phyloP scores from a whole-genome alignment of 2,888 invertebrate species.

The Drosophila koepferae region DNA sequence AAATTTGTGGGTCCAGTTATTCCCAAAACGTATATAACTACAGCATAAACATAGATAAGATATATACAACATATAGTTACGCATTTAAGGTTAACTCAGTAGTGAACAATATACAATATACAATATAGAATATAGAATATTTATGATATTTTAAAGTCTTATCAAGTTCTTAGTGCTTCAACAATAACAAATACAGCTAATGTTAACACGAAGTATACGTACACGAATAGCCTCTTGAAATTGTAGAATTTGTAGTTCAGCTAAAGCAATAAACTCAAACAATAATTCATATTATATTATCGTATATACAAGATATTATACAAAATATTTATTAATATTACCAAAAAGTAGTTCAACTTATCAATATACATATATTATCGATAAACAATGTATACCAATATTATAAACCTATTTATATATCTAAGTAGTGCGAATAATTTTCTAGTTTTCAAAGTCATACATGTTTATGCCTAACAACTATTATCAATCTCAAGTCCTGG shows the following conservation, averaged over 20 bases:
- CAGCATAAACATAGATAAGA: slow-evolving; percentile 19
- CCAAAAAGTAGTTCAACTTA: background rate
- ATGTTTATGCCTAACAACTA: slow-evolving; percentile 64
- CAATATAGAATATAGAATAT: slow-evolving; percentile 16
- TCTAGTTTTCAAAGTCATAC: slow-evolving; percentile 47
- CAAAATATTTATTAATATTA: background rate
- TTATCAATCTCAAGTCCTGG: slow-evolving; percentile 57
- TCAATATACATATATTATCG: background rate
- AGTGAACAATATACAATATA: slow-evolving; percentile 30
- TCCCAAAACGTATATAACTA: slow-evolving; percentile 38
- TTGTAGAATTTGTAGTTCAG: slow-evolving; percentile 62
- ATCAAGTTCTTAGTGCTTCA: slow-evolving; percentile 30
- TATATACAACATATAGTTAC: slow-evolving; percentile 14
- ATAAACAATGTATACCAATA: slow-evolving; percentile 38
- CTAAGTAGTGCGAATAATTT: slow-evolving; percentile 39
- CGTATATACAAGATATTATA: slow-evolving; percentile 1
- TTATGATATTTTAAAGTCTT: slow-evolving; percentile 43
- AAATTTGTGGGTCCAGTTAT: slow-evolving; percentile 58
- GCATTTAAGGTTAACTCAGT: slow-evolving; percentile 33
- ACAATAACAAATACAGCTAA: slow-evolving; percentile 39
- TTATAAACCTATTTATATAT: background rate
- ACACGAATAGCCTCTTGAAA: slow-evolving; percentile 61
- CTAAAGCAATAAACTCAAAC: slow-evolving; percentile 69
- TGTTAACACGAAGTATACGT: slow-evolving; percentile 70
- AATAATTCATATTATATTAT: slow-evolving; percentile 43